Conservation (phyloP, 2,113 vertebrate species). For the Girardinichthys multiradiatus region DNA sequence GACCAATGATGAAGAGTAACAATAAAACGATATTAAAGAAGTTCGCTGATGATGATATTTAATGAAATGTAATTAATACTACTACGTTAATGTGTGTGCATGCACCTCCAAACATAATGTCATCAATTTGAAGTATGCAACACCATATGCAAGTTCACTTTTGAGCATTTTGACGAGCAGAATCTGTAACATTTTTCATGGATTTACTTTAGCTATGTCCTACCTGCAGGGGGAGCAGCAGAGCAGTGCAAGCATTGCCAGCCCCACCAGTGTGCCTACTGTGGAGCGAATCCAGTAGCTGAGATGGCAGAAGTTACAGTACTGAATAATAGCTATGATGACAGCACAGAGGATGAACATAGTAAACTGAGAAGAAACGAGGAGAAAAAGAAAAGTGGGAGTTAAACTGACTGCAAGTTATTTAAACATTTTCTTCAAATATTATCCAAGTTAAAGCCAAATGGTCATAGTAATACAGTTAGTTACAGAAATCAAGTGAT, state of each 20-base stretch:
- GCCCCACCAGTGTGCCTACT: constrained; percentile 88
- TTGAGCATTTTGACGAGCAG: not conserved
- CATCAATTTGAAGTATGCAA: not conserved
- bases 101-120: not conserved
- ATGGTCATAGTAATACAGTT: not conserved
- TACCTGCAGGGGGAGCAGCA: constrained; percentile 83
- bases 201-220: not conserved
- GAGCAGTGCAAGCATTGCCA: constrained; percentile 86
- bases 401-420: not conserved
- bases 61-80: not conserved
- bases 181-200: not conserved
- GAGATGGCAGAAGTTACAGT: constrained; percentile 99
- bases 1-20: too few relatives aligned
- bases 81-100: not conserved
- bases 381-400: not conserved
- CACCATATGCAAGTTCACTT: not conserved
- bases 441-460: too few relatives aligned
- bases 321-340: constrained; percentile 93
- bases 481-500: not conserved
- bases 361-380: constrained; percentile 80
- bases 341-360: constrained; percentile 91
- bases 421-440: too few relatives aligned
- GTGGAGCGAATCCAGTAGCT: constrained; percentile 97
- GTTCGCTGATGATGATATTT: not conserved
- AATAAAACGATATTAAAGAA: too few relatives aligned